Percentiles rank a stretch among this genome's conserved stretches.
Conservation (phyloP, 2,888 invertebrate species). For the Lasioglossum lativentre region DNA sequence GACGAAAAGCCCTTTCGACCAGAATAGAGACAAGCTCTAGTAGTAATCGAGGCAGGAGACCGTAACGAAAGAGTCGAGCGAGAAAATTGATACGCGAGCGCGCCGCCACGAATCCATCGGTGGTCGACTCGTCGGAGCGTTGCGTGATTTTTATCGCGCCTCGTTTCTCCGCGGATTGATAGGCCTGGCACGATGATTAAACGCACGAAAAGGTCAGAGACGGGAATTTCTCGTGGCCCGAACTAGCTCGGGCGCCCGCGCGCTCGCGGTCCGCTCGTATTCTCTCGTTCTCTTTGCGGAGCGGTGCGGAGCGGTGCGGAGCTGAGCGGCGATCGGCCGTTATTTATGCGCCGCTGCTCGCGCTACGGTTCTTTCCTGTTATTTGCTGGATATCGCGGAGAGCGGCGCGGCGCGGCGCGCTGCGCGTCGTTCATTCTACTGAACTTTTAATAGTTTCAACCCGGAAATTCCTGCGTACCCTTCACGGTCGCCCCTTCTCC, state of each 20-base stretch:
- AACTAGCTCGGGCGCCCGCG: neutral
- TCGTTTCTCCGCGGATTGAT: constrained; percentile 16
- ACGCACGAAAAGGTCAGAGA: constrained; percentile 30
- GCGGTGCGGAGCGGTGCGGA: neutral
- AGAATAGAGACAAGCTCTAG: neutral
- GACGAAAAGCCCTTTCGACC: neutral
- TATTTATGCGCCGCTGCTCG: constrained; percentile 36
- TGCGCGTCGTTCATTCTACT: constrained; percentile 30
- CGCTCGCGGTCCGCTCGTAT: neutral
- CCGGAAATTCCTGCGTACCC: constrained; percentile 25
- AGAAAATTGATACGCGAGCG: constrained; percentile 16
- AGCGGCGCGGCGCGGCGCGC: neutral
- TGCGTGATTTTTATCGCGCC: constrained; percentile 17
- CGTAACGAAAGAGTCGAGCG: constrained; percentile 12
- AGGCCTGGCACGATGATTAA: constrained; percentile 27
- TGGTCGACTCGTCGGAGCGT: neutral
- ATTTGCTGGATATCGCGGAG: constrained; percentile 10
- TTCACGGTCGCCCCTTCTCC: constrained; percentile 26
- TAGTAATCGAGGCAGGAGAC: neutral
- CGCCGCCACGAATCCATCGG: neutral
- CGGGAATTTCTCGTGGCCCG: constrained; percentile 14
- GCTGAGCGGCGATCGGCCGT: constrained; percentile 6
- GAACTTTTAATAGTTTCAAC: constrained; percentile 37
- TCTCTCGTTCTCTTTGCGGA: neutral
- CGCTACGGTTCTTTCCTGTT: constrained; percentile 30